A percentile compares a stretch with the other conserved stretches of the same genome.
Conservation (phyloP, 2,113 vertebrate genomes). For the Phaethon lepturus region DNA sequence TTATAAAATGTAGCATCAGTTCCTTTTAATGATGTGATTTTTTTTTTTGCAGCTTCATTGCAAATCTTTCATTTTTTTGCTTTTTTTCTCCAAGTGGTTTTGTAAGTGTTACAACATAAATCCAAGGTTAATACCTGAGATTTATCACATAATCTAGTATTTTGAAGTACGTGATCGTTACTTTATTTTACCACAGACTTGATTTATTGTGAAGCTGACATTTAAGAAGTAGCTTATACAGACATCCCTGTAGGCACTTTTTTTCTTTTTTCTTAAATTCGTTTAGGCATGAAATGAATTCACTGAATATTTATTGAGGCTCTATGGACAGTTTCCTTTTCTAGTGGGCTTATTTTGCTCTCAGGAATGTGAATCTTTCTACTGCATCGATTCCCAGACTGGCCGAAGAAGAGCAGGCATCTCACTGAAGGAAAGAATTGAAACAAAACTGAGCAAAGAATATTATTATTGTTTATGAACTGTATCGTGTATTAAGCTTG, state of each 20-base stretch:
- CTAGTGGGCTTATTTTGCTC: slow-evolving; percentile 56
- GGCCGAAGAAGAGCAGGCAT: not conserved
- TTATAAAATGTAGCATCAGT: not conserved
- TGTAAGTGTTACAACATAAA: slow-evolving; percentile 32
- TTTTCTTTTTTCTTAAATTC: slow-evolving; percentile 15
- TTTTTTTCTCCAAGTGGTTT: not conserved
- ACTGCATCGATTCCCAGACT: slow-evolving; percentile 16
- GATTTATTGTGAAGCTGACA: slow-evolving; percentile 57
- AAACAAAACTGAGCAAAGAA: slow-evolving; percentile 27
- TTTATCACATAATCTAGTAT: slow-evolving; percentile 53
- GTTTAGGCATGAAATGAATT: slow-evolving; percentile 66
- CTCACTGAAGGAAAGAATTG: not conserved
- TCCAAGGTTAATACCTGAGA: slow-evolving; percentile 47
- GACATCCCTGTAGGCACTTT: slow-evolving; percentile 52
- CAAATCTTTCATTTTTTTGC: not conserved
- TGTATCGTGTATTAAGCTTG: not conserved
- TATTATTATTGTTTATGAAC: slow-evolving; percentile 38
- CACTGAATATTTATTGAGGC: slow-evolving; percentile 71
- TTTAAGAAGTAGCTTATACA: slow-evolving; percentile 60
- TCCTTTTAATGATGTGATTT: not conserved
- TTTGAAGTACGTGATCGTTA: slow-evolving; percentile 49
- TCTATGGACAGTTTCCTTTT: slow-evolving; percentile 67
- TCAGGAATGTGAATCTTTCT: slow-evolving; percentile 43
- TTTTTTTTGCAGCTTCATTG: not conserved
- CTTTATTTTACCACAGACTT: slow-evolving; percentile 35